Evolutionary conservation across 1,140 invertebrate species (phyloP), one percentile per base, ranked within the genome.

Genomic region (Conus ventricosus): DNA sequence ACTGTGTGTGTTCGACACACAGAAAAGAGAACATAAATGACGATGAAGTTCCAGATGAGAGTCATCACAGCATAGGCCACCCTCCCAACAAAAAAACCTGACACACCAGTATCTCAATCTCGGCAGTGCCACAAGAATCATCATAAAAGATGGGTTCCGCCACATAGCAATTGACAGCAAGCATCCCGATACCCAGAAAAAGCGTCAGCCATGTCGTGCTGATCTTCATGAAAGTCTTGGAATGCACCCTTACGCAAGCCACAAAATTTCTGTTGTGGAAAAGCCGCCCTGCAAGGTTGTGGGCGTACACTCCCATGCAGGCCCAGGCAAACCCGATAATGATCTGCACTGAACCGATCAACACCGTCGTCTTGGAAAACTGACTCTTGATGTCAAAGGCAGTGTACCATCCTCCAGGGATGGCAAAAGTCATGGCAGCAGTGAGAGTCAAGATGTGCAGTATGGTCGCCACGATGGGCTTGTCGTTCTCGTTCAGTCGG

Each of bases 1-100:
- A 95, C 94, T 27, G 95, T 95, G 91, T 95, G 95, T 63, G 95
- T 95, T 71, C 95, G 88, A 89, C 95, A 95, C 2, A 95, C 95
- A 25, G 95, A 95, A 17, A 96, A 92, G 15, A 95, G 85, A n/a
- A 95, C 92, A 88, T 94, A 93, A 8, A 93, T 94, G 4, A 95
- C 95, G 15, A 96, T 89, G 60, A 94, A 88, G 91, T 95, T 95
- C 95, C 95, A 96, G 1, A 94, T 23, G 27, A 94, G 88, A 53
- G 92, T 91, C 85, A 95, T 92, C 13, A 93, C 84, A 15, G 94
- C 94, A 90, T 94, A 95, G 5, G 93, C 80, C 8, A 94, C 91
- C 76, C 94, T 92, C 11, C 93, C 93, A 7, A 91, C 88, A 89
- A 91, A 95, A 89, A 93, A 92, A 95, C 83, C 60, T 94, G 91